phyloP scores from a whole-genome alignment of 1,140 invertebrate species.

The Caenorhabditis briggsae region DNA sequence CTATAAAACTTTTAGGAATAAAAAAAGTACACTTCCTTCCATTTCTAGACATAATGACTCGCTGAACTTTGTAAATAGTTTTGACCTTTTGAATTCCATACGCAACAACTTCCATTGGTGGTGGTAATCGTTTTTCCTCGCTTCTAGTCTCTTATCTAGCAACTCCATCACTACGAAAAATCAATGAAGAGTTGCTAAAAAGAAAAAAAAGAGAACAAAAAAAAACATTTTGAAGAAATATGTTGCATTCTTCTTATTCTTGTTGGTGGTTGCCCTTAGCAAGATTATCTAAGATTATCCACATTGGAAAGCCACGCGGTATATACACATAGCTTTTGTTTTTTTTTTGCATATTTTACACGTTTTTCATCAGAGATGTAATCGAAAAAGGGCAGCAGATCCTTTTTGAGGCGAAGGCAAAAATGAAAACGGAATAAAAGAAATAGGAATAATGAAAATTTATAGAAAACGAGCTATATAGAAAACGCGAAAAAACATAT shows the following conservation, averaged over 20 bases:
- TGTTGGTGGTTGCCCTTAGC: not conserved
- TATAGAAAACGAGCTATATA: not conserved
- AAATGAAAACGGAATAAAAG: not conserved
- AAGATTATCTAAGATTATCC: slow-evolving; percentile 54
- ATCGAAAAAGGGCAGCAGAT: not conserved
- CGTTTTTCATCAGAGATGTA: not conserved
- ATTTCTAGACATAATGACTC: not conserved
- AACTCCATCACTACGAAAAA: slow-evolving; percentile 15
- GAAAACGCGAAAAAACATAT: slow-evolving; percentile 4
- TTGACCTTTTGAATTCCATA: slow-evolving; percentile 39
- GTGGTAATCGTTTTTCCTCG: slow-evolving; percentile 37
- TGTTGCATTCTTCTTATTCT: not conserved
- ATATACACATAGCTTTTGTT: slow-evolving; percentile 19
- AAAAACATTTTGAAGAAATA: not conserved
- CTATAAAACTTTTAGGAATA: too few relatives aligned
- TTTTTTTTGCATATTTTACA: slow-evolving; percentile 1
- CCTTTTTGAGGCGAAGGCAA: slow-evolving; percentile 1
- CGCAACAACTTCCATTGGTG: not conserved
- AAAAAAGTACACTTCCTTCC: too few relatives aligned
- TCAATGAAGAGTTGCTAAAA: slow-evolving; percentile 35
- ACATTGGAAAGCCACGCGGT: not conserved
- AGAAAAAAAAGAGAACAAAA: not conserved
- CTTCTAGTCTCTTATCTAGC: slow-evolving; percentile 6
- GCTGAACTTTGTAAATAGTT: slow-evolving; percentile 2
- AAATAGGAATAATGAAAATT: not conserved